Evolutionary conservation across 2,888 invertebrate genomes (phyloP), one percentile per base, ranked within the genome.

Genomic region (Helleia helle): DNA sequence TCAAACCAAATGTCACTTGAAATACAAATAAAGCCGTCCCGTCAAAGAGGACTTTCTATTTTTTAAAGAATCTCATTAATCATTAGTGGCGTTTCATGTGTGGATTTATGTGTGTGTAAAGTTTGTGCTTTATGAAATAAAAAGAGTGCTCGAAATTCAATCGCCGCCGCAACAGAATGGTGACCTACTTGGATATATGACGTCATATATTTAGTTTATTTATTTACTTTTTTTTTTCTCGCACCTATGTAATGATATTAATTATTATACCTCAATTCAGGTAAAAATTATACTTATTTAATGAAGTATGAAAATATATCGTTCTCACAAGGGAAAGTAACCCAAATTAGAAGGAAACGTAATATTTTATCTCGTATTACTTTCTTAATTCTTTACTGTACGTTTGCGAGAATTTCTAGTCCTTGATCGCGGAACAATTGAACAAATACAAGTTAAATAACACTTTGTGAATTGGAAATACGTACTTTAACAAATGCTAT

Each of bases 1-100:
- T 50, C 39, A 48, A 52, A 52, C 40, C 46, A 50, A 52, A 59
- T 59, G 61, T 62, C 62, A 67, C 51, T 56, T 64, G 60, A 68
- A 52, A 54, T 31, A 68, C 58, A 74, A 68, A 67, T 61, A 60
- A 51, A 42, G 47, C 48, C 38, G 47, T 38, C 42, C 41, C 36
- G 12, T 18, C 27, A 27, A 11, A 25, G 12, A 31, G 25, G 7
- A 29, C 30, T 25, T 15, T 30, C 14, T 17, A 22, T 24, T 26
- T 34, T 38, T 24, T 27, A 31, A 31, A 14, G 8, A 28, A 11
- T 18, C 40, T 43, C 42, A 43, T 44, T 47, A 18, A 41, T 43
- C 42, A 43, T 44, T 47, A 18, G 41, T 41, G 27, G 29, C 24
- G 36, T 37, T 36, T 30, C 24, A 29, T 36, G 42, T 37, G 29